A percentile compares a stretch with the other conserved stretches of the same genome.
These are phyloP conservation scores for Gallinago undulata DNA, from an alignment of 2,113 vertebrate species.

Conservation along the genomic window DNA sequence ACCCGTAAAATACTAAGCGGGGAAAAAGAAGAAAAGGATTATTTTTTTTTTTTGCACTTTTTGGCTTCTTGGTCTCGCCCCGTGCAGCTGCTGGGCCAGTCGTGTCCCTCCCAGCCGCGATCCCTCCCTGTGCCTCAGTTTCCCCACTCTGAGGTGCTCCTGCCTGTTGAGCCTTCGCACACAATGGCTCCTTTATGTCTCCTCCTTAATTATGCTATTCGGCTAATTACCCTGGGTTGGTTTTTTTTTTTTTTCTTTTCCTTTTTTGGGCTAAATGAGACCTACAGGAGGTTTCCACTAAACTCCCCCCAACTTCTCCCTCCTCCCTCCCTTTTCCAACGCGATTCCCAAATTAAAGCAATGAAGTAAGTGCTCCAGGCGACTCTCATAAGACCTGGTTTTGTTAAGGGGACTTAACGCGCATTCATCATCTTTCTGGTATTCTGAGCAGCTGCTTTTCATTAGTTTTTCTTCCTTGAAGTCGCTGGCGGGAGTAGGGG, in stretches of 20 bases:
- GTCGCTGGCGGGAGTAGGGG: neutral
- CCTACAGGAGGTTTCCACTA: slow-evolving; percentile 34
- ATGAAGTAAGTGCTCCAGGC: slow-evolving; percentile 16
- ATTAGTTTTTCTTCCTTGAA: slow-evolving; percentile 47
- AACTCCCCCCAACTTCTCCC: neutral
- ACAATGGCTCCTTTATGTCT: slow-evolving; percentile 49
- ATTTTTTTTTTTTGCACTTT: neutral
- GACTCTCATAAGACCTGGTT: slow-evolving; percentile 26
- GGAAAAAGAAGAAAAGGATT: neutral
- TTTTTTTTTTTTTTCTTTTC: neutral
- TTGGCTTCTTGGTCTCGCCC: neutral
- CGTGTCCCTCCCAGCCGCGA: neutral
- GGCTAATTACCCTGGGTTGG: slow-evolving; percentile 44
- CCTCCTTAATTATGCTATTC: slow-evolving; percentile 43
- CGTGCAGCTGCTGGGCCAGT: neutral
- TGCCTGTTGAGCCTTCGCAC: neutral
- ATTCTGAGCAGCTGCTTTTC: slow-evolving; percentile 42
- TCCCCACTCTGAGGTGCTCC: neutral
- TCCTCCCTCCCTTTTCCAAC: slow-evolving; percentile 43
- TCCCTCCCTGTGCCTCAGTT: slow-evolving; percentile 24
- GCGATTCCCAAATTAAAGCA: neutral
- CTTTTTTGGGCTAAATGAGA: slow-evolving; percentile 3
- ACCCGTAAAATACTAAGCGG: neutral
- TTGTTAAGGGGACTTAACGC: neutral
- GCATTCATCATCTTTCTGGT: slow-evolving; percentile 22